Base-by-base conservation (phyloP, 2,888 invertebrate genomes). In the Parascotia fuliginaria region DNA sequence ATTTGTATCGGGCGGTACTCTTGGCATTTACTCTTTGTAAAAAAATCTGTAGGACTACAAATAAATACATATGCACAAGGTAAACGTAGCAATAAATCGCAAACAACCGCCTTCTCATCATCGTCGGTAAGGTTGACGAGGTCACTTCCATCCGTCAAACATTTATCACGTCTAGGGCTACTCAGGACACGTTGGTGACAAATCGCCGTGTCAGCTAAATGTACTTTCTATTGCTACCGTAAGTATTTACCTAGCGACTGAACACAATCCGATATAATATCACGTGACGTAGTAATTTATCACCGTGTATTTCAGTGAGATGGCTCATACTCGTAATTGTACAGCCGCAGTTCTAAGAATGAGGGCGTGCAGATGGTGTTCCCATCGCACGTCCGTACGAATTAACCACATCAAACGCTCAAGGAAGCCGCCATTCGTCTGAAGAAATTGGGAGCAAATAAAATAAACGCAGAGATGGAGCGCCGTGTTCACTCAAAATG, bases 141-240 rank as follows among this genome's bases (percentile, higher is more conserved):
- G 14, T 14, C 11, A 1, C 31, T 31, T 31, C 31, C 31, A 31
- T 13, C 31, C 33, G n/a, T n/a, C 9, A 3, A 15, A 7, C 36
- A 16, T 36, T 27, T 16, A 29, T 43, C 43, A 43, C 28, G 29
- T 13, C 13, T 9, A 7, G 2, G 36, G 12, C 11, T 42, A 13
- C 46, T 31, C 19, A 19, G 24, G 7, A 24, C 5, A 33, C n/a
- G n/a, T n/a, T n/a, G n/a, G n/a, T n/a, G 33, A 28, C 16, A 42
- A 16, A 33, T n/a, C 46, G 46, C 39, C 32, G 36, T 42, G 65
- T 61, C 72, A 68, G 64, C 65, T 66, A 61, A 46, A 24, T 43
- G 28, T 40, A 54, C 62, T 65, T 61, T 68, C 62, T 32, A 16
- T 14, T 14, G 19, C 11, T 24, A 19, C 3, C 5, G 5, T 19